A percentile compares a stretch with the other conserved stretches of the same genome.
phyloP scores from a whole-genome alignment of 2,797 vertebrate species.

The Lates japonicus region DNA sequence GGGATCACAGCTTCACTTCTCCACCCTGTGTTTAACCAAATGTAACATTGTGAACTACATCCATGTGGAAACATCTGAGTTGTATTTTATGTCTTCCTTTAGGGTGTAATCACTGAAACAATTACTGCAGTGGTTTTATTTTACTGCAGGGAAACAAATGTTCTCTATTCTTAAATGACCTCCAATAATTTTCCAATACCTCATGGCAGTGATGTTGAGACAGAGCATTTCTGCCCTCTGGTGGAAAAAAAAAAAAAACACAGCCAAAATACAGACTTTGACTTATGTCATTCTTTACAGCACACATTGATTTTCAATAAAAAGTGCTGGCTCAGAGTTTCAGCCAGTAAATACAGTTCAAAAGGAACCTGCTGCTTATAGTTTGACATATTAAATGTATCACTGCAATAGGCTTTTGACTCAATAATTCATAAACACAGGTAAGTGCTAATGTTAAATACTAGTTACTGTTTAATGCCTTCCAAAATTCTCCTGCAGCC shows the following conservation, averaged over 20 bases:
- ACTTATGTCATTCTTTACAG: not conserved
- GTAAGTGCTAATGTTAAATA: no score
- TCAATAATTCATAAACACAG: no score
- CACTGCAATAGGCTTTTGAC: no score
- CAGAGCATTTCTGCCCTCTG: conserved; percentile 31
- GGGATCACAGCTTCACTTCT: not conserved
- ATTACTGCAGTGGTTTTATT: conserved; percentile 1
- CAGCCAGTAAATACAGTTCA: not conserved
- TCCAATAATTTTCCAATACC: not conserved
- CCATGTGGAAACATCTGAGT: not conserved
- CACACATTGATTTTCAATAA: not conserved
- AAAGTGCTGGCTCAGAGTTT: not conserved
- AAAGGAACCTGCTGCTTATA: not conserved
- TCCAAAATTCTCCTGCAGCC: no score
- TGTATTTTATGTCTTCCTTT: not conserved
- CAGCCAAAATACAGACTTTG: not conserved
- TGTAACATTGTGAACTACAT: conserved; percentile 1
- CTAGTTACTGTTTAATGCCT: no score
- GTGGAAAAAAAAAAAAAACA: conserved; percentile 30
- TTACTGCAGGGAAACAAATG: conserved; percentile 16
- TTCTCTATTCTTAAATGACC: conserved; percentile 2
- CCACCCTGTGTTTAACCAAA: conserved; percentile 16
- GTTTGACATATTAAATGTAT: not conserved
- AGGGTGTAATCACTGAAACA: conserved; percentile 28
- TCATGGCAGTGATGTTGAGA: not conserved